phyloP scores from a whole-genome alignment of 1,140 invertebrate genomes.

The Himalopsyche phryganea region DNA sequence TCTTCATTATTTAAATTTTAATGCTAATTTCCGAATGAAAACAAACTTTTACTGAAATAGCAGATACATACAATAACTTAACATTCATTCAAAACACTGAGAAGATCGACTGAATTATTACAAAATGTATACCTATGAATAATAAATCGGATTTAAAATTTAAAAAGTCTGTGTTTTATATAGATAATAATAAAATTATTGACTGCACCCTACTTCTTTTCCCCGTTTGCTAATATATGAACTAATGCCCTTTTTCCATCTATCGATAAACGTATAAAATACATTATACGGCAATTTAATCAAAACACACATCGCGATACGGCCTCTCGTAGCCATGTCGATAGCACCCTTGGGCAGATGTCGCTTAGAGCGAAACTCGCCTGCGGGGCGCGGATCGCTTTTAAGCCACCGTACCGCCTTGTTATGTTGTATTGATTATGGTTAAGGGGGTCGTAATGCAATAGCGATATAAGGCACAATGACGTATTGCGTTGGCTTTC shows the following conservation, averaged over 20 bases:
- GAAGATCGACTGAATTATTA: too few relatives aligned
- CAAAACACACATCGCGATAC: constrained; percentile 31
- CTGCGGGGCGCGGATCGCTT: background rate
- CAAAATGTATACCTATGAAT: too few relatives aligned
- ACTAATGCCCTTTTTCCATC: constrained; percentile 23
- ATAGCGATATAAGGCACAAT: constrained; percentile 23
- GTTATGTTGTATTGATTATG: constrained; percentile 27
- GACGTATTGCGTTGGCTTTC: constrained; percentile 18
- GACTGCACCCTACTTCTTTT: constrained; percentile 4
- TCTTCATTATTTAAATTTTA: too few relatives aligned
- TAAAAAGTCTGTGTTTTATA: too few relatives aligned
- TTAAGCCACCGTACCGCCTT: constrained; percentile 4
- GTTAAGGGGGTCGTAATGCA: constrained; percentile 24
- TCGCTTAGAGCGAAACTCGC: background rate
- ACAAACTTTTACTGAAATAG: too few relatives aligned
- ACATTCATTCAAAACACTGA: too few relatives aligned
- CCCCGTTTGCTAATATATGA: constrained; percentile 21
- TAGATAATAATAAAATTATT: background rate
- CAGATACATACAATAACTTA: too few relatives aligned
- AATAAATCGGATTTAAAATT: too few relatives aligned
- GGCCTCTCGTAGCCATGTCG: background rate
- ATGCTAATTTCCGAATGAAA: too few relatives aligned
- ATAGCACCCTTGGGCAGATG: background rate
- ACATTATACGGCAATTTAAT: constrained; percentile 33
- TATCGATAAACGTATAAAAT: constrained; percentile 29